Evolutionary conservation across 2,888 invertebrate genomes (phyloP), one percentile per base, ranked within the genome.

Genomic region (Leptinotarsa peninsularis): DNA sequence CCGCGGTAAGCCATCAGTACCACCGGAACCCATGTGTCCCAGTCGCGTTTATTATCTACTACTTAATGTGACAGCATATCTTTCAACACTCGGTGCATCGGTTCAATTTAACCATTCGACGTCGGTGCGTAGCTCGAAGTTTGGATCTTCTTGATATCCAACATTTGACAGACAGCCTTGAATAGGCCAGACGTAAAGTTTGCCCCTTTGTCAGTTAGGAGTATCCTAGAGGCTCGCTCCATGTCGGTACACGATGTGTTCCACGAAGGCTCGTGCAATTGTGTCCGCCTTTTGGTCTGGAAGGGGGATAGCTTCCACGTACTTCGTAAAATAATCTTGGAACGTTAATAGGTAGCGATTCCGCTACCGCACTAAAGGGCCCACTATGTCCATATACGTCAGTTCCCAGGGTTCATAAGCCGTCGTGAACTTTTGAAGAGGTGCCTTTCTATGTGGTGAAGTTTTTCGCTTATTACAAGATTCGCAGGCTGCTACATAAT

Each of bases 261-360:
- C 23, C 23, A 23, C 23, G 23, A 23, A 23, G 23, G 23, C 23
- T 23, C 23, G 23, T 23, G 23, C 23, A 3, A 23, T 23, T 3
- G 23, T 23, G 23, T 23, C 23, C 49, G 2, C 17, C 66, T 33
- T 66, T 66, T 81, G 81, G 76, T 85, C 78, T 5, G 81, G 79
- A n/a, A 85, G 21, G 0, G 84, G 76, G 18, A 84, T 81, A 5
- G 81, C 82, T 79, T 84, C 83, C 0, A 81, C 71, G 72, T 81
- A 85, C 74, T 80, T 80, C 0, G 82, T 80, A 27, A 18, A 18
- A 18, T 18, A 18, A 18, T 18, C 18, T 18, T 18, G 18, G 18
- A 18, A 18, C 18, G 18, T 18, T 18, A 18, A 18, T 18, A 18
- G 18, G 18, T 18, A 18, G 18, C 18, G 18, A 18, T 18, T 18